A percentile compares a stretch with the other conserved stretches of the same genome.
These are phyloP conservation scores for Erebia epiphron DNA, from an alignment of 2,888 invertebrate genomes.

Conservation along the genomic window DNA sequence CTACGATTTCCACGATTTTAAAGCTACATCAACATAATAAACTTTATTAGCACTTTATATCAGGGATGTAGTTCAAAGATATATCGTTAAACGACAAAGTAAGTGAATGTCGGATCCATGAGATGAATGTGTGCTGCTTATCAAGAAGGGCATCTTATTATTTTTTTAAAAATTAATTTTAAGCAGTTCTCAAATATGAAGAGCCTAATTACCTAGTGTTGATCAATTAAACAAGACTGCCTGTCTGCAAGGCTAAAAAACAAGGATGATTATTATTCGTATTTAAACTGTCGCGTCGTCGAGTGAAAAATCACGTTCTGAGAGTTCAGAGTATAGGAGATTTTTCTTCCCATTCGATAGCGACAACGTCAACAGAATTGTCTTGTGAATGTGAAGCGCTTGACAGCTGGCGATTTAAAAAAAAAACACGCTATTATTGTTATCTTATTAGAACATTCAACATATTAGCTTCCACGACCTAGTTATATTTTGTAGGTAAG, in stretches of 20 bases:
- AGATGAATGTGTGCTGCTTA: conserved; percentile 22
- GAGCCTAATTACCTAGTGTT: not conserved
- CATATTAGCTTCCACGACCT: too few species aligned
- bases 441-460: too few species aligned
- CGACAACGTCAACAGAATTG: too few species aligned
- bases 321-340: not conserved
- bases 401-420: too few species aligned
- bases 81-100: not conserved
- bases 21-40: too few species aligned
- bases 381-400: too few species aligned
- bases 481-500: too few species aligned
- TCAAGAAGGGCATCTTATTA: conserved; percentile 14
- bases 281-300: too few species aligned
- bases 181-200: conserved; percentile 5
- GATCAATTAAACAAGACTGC: not conserved
- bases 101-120: conserved; percentile 8
- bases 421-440: too few species aligned
- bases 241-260: not conserved
- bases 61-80: not conserved
- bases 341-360: too few species aligned
- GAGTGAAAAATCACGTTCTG: too few species aligned
- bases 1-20: too few species aligned
- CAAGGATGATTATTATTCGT: not conserved
- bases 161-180: conserved; percentile 15
- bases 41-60: not conserved